Percentiles rank a stretch among this genome's conserved stretches.
phyloP scores from a whole-genome alignment of 2,888 invertebrate genomes.

The Melipona beecheii region DNA sequence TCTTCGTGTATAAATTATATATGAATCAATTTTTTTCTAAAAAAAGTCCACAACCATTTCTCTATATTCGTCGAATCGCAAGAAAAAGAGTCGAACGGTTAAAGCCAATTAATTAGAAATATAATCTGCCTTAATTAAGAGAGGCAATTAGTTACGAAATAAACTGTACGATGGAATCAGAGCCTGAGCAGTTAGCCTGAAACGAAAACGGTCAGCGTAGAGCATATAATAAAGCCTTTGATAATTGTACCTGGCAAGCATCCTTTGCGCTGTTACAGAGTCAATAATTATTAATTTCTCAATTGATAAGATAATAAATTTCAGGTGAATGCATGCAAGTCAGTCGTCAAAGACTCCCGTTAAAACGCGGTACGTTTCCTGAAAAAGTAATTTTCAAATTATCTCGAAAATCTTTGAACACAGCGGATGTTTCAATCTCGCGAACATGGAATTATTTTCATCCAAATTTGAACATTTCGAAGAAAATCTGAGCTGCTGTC shows the following conservation, averaged over 20 bases:
- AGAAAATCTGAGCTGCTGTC: not conserved
- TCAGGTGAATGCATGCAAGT: not conserved
- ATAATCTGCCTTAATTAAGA: constrained; percentile 11
- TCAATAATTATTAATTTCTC: not conserved
- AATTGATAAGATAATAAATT: not conserved
- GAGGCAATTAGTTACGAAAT: constrained; percentile 13
- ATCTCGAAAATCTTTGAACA: not conserved
- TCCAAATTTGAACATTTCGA: not conserved
- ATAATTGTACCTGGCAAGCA: not conserved
- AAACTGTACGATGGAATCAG: not conserved
- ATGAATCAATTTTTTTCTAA: not conserved
- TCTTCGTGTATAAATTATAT: not conserved
- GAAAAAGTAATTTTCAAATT: not conserved
- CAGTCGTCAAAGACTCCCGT: not conserved
- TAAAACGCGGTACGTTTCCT: no score
- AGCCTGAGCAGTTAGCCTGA: not conserved
- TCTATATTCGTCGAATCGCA: not conserved
- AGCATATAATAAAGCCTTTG: constrained; percentile 6
- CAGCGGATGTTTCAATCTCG: not conserved
- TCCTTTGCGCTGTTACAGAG: not conserved
- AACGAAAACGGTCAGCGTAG: not conserved
- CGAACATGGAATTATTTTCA: not conserved
- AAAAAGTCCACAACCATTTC: not conserved
- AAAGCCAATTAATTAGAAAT: constrained; percentile 18
- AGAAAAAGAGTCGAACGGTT: not conserved